Base-by-base conservation (phyloP, 2,888 invertebrate genomes). In the Lagria hirta region DNA sequence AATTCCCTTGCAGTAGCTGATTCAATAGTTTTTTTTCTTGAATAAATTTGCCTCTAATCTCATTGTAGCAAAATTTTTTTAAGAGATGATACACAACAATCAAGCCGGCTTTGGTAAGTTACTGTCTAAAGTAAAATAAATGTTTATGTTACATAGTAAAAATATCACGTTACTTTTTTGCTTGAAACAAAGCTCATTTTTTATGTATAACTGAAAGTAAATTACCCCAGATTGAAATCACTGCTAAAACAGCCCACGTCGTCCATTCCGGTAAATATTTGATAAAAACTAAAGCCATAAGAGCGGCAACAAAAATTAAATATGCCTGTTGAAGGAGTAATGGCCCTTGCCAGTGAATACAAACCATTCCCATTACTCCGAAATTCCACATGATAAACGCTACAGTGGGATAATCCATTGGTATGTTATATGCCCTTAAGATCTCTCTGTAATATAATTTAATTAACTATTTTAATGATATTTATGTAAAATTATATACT, bases 241-340 rank as follows among this genome's bases (percentile, higher is more conserved):
- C 92, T 51, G 85, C 97, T 3, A 99, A 78, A 3, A 99, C 94
- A 17, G 89, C 87, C 99, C 99, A 99, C 0, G 94, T 91, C 1
- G 99, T 98, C 97, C 98, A 99, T 68, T 98, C 96, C 0, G 99
- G 99, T 37, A 99, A 75, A 73, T 97, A 97, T 75, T 99, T 99
- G 55, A 99, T 98, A 68, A 99, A 99, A 17, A 97, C 91, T 12
- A 99, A 79, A 0, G 99, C 98, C 96, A 99, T 97, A 14, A 99
- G 75, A 0, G 99, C 96, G 2, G 97, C 95, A 28, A 99, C 88
- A 66, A 96, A 90, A 62, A 99, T 97, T 18, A 99, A 81, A 73
- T 99, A 99, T 0, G 91, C 94, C 71, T 93, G 92, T 67, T 99
- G 99, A 21, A 99, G 74, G 13, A 86, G 75, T 49, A 99, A 74